Evolutionary conservation across 1,140 invertebrate genomes (phyloP).

Genomic region (Drosophila micromelanica): DNA sequence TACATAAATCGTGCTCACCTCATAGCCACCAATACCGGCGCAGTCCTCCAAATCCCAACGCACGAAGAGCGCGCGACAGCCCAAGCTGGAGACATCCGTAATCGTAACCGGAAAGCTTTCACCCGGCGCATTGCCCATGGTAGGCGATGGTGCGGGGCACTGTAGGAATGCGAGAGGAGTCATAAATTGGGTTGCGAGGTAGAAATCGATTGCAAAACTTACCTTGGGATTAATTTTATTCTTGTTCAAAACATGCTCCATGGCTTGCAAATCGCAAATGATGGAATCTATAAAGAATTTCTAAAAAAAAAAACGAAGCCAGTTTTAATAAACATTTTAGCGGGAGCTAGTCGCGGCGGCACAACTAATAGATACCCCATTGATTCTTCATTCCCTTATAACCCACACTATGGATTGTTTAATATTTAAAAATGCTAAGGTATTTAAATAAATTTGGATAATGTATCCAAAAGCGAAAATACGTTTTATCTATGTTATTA

Average conservation of each 20-base stretch:
- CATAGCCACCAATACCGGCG: constrained; percentile 67
- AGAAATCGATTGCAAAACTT: background rate
- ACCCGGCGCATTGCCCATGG: constrained; percentile 14
- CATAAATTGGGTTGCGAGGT: background rate
- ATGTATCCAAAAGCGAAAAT: too few relatives aligned
- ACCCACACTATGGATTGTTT: too few relatives aligned
- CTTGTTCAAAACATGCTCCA: constrained; percentile 69
- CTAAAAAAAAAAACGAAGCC: constrained; percentile 28
- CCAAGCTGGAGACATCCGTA: constrained; percentile 56
- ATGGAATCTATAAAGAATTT: constrained; percentile 81
- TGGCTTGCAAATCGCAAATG: constrained; percentile 70
- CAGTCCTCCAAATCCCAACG: constrained; percentile 73
- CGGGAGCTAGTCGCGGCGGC: background rate
- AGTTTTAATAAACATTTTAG: background rate
- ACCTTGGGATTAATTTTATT: constrained; percentile 63
- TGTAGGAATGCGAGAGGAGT: background rate
- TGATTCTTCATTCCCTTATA: too few relatives aligned
- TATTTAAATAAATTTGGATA: too few relatives aligned
- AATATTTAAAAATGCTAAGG: too few relatives aligned
- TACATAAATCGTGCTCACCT: constrained; percentile 38
- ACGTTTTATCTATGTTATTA: too few relatives aligned
- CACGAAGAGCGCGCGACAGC: constrained; percentile 64
- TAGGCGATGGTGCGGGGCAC: constrained; percentile 9
- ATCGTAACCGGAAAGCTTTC: constrained; percentile 74
- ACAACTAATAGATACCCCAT: background rate